Base-by-base conservation (phyloP, 1,140 invertebrate genomes). In the Drosophila repletoides region DNA sequence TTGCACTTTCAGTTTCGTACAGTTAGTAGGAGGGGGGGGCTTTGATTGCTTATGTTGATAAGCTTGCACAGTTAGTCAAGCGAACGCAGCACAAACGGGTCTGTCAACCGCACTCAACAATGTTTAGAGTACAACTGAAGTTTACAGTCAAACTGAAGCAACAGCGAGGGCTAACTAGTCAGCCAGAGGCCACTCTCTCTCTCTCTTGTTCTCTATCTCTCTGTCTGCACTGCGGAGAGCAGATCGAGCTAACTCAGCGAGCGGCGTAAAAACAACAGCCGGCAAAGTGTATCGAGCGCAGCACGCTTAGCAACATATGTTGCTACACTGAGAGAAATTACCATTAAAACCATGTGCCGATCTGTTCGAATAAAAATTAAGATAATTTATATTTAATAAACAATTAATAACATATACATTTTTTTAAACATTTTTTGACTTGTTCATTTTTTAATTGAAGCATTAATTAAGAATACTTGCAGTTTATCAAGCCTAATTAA, bases 1-100 rank as follows among this genome's bases (percentile, higher is more conserved):
- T 24, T 46, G 34, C 68, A 83, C 76, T 68, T 52, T 83, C 49
- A 45, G 56, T 81, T 80, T 75, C 49, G 53, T 36, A 24, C 1
- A 19, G 12, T 56, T 61, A 74, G 31, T n/a, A n/a, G n/a, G n/a
- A n/a, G n/a, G n/a, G n/a, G n/a, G n/a, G n/a, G n/a, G 7, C 14
- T 29, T 24, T 14, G 12, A 36, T 51, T 33, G 29, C 17, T 41
- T 15, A 15, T 33, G 36, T 29, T 53, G 33, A 59, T 66, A 58
- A 51, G 53, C 52, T 49, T 40, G 12, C 5, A 48, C 21, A 29
- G 53, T 34, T 36, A 34, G 9, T 28, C 2, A 26, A 36, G 21
- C 17, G 19, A 34, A 17, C 15, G n/a, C 15, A 5, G 33, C 41
- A 36, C 15, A 15, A 34, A 9, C 19, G 10, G 31, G 19, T 19